Conservation (phyloP, 2,113 vertebrate genomes). For the Podarcis raffonei region DNA sequence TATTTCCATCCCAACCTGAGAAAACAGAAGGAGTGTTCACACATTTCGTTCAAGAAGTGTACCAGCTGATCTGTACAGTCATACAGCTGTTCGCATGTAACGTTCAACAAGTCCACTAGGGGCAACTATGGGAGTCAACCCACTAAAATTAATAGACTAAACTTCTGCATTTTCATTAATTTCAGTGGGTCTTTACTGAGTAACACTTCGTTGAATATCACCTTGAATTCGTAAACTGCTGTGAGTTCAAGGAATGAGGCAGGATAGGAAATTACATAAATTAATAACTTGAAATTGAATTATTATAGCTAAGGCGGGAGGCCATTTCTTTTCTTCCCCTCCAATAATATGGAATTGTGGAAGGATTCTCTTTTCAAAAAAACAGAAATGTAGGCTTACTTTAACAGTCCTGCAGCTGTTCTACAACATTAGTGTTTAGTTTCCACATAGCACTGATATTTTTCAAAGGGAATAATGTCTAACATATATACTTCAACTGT, state of each 20-base stretch:
- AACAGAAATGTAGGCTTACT: not conserved
- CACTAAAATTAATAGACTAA: too few relatives aligned
- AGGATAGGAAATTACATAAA: slow-evolving; percentile 12
- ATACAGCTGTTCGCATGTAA: too few relatives aligned
- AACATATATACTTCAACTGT: not conserved
- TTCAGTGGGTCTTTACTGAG: too few relatives aligned
- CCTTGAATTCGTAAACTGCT: not conserved
- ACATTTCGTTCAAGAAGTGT: too few relatives aligned
- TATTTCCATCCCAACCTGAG: not conserved
- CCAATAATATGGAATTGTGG: not conserved
- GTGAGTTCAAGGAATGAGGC: not conserved
- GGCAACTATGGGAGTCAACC: too few relatives aligned
- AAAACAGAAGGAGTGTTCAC: not conserved
- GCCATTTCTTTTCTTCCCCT: not conserved
- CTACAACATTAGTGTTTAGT: not conserved
- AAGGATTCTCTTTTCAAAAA: too few relatives aligned
- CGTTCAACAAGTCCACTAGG: too few relatives aligned
- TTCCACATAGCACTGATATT: not conserved
- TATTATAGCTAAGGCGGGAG: not conserved
- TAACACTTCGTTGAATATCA: too few relatives aligned
- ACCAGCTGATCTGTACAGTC: too few relatives aligned
- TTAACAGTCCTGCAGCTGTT: not conserved
- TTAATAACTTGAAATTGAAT: slow-evolving; percentile 8
- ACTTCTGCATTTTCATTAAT: too few relatives aligned
- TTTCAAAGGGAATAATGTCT: not conserved